phyloP scores from a whole-genome alignment of 2,888 invertebrate genomes.

The Pycnomerus fuliginosus region DNA sequence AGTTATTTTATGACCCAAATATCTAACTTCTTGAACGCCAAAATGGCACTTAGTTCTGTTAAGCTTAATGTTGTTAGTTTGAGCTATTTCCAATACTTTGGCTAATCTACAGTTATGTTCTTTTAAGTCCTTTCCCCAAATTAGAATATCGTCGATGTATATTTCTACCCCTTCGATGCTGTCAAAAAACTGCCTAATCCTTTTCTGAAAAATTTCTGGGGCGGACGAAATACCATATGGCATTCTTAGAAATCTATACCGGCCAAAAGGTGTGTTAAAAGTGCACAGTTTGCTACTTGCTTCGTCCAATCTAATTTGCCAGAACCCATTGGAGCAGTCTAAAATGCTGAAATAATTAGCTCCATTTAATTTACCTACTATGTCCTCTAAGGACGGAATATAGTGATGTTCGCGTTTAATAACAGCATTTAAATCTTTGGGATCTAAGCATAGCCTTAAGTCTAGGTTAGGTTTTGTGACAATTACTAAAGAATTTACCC shows the following conservation, averaged over 20 bases:
- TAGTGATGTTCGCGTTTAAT: slow-evolving; percentile 19
- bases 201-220: slow-evolving; percentile 7
- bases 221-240: too few relatives aligned
- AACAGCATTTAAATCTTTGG: slow-evolving; percentile 25
- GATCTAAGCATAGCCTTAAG: slow-evolving; percentile 29
- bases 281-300: slow-evolving; percentile 24
- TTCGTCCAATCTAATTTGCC: slow-evolving; percentile 21
- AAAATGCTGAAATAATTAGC: slow-evolving; percentile 22
- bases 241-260: slow-evolving; percentile 20
- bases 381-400: slow-evolving; percentile 23
- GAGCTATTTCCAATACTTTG: slow-evolving; percentile 24
- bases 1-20: too few relatives aligned
- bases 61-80: slow-evolving; percentile 24
- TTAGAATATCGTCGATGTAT: slow-evolving; percentile 28
- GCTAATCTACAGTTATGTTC: slow-evolving; percentile 22
- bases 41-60: slow-evolving; percentile 30
- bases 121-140: slow-evolving; percentile 12
- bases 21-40: slow-evolving; percentile 21
- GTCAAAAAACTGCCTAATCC: neutral
- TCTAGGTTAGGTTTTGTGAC: slow-evolving; percentile 25
- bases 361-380: slow-evolving; percentile 19
- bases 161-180: too few relatives aligned
- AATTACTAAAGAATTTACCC: slow-evolving; percentile 29
- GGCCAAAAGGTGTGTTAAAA: slow-evolving; percentile 25
- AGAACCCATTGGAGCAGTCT: slow-evolving; percentile 25